Conservation (phyloP, 2,113 vertebrate genomes). For the Centrocercus urophasianus region DNA sequence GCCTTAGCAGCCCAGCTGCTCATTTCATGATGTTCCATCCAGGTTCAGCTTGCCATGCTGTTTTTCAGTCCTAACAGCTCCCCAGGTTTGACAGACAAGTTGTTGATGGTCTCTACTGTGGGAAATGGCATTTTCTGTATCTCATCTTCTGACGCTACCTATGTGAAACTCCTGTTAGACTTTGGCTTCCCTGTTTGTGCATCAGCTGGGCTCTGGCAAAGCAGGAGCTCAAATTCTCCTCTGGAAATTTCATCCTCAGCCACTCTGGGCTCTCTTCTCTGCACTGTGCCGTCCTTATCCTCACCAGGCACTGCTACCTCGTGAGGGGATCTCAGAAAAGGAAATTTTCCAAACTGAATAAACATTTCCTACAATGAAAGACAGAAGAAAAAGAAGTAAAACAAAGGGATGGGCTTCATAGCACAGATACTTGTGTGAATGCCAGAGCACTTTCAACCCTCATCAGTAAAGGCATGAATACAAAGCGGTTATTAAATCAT, state of each 20-base stretch:
- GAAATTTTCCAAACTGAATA: constrained; percentile 23
- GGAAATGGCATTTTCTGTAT: not conserved
- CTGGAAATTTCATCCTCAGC: not conserved
- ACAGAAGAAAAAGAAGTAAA: constrained; percentile 15
- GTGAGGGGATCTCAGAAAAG: not conserved
- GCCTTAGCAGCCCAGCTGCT: not conserved
- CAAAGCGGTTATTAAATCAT: not conserved
- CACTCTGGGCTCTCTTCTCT: not conserved
- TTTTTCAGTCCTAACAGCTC: not conserved
- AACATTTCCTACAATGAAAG: constrained; percentile 17
- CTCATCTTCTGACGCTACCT: not conserved
- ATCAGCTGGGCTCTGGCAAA: not conserved
- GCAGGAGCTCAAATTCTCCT: not conserved
- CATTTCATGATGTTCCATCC: not conserved
- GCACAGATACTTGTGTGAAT: not conserved
- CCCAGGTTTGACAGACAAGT: not conserved
- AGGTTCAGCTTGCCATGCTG: not conserved
- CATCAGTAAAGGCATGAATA: not conserved
- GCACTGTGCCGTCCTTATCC: not conserved
- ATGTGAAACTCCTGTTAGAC: not conserved
- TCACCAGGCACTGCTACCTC: not conserved
- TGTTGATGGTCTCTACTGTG: not conserved
- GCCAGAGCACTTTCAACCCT: not conserved
- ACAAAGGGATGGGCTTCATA: not conserved
- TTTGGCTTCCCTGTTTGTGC: not conserved